phyloP scores from a whole-genome alignment of 2,797 vertebrate genomes.

The Oceanodroma leucorhoa region DNA sequence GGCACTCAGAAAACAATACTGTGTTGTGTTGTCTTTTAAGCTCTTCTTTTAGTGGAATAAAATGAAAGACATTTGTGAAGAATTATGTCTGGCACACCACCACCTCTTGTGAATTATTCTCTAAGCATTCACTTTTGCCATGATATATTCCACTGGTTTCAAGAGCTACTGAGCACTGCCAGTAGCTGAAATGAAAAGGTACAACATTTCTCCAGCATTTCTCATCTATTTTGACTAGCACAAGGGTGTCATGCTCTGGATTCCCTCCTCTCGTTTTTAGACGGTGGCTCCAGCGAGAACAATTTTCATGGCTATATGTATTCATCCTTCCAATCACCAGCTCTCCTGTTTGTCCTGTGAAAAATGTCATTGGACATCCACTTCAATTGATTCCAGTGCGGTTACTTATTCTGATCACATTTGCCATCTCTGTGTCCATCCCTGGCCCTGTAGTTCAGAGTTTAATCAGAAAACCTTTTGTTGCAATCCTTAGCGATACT shows the following conservation, averaged over 20 bases:
- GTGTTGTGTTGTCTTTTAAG: background rate
- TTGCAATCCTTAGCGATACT: background rate
- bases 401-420: background rate
- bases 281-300: background rate
- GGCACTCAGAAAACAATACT: background rate
- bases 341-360: background rate
- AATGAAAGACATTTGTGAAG: background rate
- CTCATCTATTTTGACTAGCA: background rate
- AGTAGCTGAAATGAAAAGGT: background rate
- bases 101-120: background rate
- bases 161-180: background rate
- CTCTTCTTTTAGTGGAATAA: background rate
- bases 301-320: background rate
- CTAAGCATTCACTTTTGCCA: background rate
- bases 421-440: background rate
- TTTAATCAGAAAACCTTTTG: background rate
- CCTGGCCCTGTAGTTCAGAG: background rate
- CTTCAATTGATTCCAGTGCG: fast-evolving
- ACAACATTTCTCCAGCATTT: background rate
- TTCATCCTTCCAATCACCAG: background rate
- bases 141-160: background rate
- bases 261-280: background rate
- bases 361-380: background rate
- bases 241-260: background rate
- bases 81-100: background rate